Percentiles rank a stretch among this genome's conserved stretches.
phyloP scores from a whole-genome alignment of 2,888 invertebrate genomes.

The Brenthis daphne region DNA sequence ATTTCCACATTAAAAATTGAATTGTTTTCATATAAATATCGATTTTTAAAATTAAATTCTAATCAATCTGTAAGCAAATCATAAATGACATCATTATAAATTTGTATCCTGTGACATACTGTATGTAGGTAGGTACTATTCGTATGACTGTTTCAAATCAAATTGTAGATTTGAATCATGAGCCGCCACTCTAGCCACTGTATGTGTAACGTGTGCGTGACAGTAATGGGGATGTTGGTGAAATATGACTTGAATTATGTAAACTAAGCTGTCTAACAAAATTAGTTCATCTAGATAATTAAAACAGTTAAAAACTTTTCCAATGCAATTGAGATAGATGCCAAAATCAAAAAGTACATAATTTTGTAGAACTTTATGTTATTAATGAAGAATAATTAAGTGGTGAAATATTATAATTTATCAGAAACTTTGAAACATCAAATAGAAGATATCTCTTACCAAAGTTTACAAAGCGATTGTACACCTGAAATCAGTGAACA shows the following conservation, averaged over 20 bases:
- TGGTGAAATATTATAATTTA: slow-evolving; percentile 15
- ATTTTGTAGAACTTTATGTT: background rate
- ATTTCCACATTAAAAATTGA: too few species aligned
- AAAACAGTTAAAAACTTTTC: background rate
- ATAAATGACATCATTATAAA: background rate
- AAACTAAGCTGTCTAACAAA: slow-evolving; percentile 22
- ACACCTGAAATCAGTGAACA: slow-evolving; percentile 56
- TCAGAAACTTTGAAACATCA: slow-evolving; percentile 9
- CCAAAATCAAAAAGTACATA: background rate
- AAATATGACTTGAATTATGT: slow-evolving; percentile 33
- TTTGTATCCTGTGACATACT: slow-evolving; percentile 3
- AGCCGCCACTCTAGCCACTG: slow-evolving; percentile 18
- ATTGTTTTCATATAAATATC: too few species aligned
- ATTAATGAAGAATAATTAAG: slow-evolving; percentile 8
- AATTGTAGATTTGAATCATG: slow-evolving; percentile 24
- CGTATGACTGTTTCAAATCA: slow-evolving; percentile 21
- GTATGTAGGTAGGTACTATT: background rate
- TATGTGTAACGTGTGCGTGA: slow-evolving; percentile 27
- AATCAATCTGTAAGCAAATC: too few species aligned
- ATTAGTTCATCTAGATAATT: slow-evolving; percentile 6
- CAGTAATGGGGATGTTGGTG: slow-evolving; percentile 32
- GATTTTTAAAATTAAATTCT: too few species aligned
- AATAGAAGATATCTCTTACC: slow-evolving; percentile 10
- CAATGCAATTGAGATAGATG: too few species aligned
- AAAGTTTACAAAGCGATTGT: slow-evolving; percentile 29